Percentiles rank a stretch among this genome's conserved stretches.
phyloP scores from a whole-genome alignment of 2,888 invertebrate genomes.

The Microplitis deprimator region DNA sequence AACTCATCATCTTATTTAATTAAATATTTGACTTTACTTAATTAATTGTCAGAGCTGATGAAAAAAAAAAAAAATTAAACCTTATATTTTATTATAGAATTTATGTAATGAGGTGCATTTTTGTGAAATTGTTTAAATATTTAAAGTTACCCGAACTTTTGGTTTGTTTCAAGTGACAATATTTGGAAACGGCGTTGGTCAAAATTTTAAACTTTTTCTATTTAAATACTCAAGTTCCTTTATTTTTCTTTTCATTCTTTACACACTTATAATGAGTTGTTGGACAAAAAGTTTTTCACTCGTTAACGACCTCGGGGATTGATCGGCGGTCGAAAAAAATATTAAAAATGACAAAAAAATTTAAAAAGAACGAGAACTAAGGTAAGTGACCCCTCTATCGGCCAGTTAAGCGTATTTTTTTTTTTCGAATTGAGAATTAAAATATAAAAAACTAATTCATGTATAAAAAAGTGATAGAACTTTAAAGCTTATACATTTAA shows the following conservation, averaged over 20 bases:
- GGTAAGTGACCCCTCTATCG: too few relatives aligned
- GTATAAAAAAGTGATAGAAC: too few relatives aligned
- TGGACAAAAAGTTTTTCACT: conserved; percentile 33
- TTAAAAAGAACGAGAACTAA: conserved; percentile 12
- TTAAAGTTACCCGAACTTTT: not conserved
- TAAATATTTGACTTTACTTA: not conserved
- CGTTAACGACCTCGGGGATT: conserved; percentile 43
- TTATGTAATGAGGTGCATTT: not conserved
- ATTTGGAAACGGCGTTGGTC: not conserved
- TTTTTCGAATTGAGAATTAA: too few relatives aligned
- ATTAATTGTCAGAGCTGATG: not conserved
- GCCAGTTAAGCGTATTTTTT: too few relatives aligned
- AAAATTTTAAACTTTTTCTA: not conserved
- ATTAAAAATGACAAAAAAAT: conserved; percentile 38
- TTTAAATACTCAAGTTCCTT: conserved; percentile 10
- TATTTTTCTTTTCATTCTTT: conserved; percentile 23
- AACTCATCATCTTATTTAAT: not conserved
- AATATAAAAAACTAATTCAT: too few relatives aligned
- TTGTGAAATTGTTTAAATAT: not conserved
- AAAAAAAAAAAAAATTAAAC: not conserved
- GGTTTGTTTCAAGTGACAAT: not conserved
- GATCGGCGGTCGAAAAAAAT: conserved; percentile 34
- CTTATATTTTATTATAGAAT: not conserved
- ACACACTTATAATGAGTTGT: conserved; percentile 35
- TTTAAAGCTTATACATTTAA: too few relatives aligned